Conservation (phyloP, 2,888 invertebrate species). For the Mesorhabditis belari region DNA sequence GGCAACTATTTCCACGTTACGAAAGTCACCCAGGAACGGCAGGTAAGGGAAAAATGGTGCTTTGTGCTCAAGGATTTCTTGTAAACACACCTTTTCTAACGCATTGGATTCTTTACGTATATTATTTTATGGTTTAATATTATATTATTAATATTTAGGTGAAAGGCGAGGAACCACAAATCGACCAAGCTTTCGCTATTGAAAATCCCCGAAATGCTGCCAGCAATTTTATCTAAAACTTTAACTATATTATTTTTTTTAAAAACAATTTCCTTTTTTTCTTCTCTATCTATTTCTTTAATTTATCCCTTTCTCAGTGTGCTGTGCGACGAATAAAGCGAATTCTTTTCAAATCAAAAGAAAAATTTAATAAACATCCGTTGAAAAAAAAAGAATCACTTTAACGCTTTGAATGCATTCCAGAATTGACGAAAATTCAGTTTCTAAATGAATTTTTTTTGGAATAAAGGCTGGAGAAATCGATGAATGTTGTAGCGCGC, state of each 20-base stretch:
- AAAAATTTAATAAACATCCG: neutral
- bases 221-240: neutral
- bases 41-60: slow-evolving; percentile 26
- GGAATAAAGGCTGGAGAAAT: too few relatives aligned
- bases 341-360: neutral
- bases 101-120: too few relatives aligned
- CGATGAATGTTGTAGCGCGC: too few relatives aligned
- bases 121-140: too few relatives aligned
- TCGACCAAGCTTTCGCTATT: slow-evolving; percentile 28
- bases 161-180: slow-evolving; percentile 23
- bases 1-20: slow-evolving; percentile 52
- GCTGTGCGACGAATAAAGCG: neutral
- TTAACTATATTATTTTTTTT: neutral
- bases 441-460: too few relatives aligned
- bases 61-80: too few relatives aligned
- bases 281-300: too few relatives aligned
- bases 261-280: too few relatives aligned
- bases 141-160: too few relatives aligned
- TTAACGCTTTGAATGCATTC: neutral
- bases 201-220: slow-evolving; percentile 21
- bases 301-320: too few relatives aligned
- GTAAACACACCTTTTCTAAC: too few relatives aligned
- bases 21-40: slow-evolving; percentile 50
- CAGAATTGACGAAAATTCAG: neutral
- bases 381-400: too few relatives aligned